These are phyloP conservation scores for Odontophorus gujanensis DNA, from an alignment of 2,113 vertebrate species.

Conservation along the genomic window DNA sequence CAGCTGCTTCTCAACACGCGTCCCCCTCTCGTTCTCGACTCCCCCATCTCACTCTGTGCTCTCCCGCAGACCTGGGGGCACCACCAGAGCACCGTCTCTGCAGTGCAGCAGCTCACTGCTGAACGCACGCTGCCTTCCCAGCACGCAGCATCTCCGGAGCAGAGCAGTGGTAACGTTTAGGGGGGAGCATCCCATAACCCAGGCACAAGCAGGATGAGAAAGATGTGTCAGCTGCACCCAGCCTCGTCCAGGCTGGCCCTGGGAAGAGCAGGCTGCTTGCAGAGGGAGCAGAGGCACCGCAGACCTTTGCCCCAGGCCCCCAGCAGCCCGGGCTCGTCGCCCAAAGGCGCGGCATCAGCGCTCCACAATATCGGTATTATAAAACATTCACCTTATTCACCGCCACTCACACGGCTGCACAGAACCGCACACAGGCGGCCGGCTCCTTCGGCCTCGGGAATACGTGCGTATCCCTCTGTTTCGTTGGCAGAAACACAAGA, in stretches of 20 bases:
- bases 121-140: background rate
- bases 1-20: background rate
- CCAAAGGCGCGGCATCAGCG: background rate
- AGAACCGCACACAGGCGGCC: accelerated
- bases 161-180: background rate
- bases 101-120: background rate
- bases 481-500: background rate
- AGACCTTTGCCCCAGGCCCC: background rate
- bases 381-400: background rate
- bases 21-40: background rate
- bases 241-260: background rate
- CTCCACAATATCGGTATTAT: too few relatives aligned
- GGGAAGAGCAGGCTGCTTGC: background rate
- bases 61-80: background rate
- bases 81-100: background rate
- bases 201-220: background rate
- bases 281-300: too few relatives aligned
- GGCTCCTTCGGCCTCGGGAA: background rate
- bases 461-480: background rate
- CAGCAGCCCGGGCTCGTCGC: background rate
- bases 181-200: background rate
- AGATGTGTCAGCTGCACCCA: background rate
- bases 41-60: background rate
- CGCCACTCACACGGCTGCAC: background rate
- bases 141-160: background rate